Evolutionary conservation across 1,140 invertebrate genomes (phyloP).

Genomic region (Schlechtendalia chinensis): DNA sequence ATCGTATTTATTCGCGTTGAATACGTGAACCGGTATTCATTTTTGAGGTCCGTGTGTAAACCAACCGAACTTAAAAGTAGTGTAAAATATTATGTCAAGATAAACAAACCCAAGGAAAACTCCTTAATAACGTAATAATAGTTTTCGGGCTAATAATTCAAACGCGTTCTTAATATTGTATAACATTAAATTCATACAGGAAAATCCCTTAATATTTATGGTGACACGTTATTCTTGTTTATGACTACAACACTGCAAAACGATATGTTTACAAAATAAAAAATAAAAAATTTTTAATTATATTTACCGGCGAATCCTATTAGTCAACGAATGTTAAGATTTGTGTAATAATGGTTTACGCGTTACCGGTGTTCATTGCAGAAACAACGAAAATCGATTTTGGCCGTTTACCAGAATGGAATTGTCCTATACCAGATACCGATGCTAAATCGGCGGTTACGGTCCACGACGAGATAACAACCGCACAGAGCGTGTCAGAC

Average conservation of each 20-base stretch:
- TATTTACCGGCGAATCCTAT: no score
- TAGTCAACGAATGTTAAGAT: no score
- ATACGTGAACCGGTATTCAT: background rate
- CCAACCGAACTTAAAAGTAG: background rate
- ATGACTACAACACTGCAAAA: no score
- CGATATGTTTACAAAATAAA: no score
- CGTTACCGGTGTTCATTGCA: constrained; percentile 52
- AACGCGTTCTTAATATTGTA: background rate
- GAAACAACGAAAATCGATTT: constrained; percentile 80
- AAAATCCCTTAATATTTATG: background rate
- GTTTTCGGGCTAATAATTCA: background rate
- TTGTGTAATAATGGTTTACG: background rate
- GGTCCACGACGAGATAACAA: constrained; percentile 51
- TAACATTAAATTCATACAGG: background rate
- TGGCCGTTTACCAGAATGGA: constrained; percentile 82
- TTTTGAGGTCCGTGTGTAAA: background rate
- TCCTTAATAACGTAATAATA: background rate
- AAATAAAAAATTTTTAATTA: no score
- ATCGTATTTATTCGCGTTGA: background rate
- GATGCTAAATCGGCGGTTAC: constrained; percentile 57
- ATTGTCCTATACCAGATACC: constrained; percentile 82
- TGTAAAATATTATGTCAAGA: background rate
- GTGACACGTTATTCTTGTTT: background rate
- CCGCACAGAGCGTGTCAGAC: background rate
- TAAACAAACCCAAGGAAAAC: background rate